Evolutionary conservation across 2,888 invertebrate species (phyloP), one percentile per base, ranked within the genome.

Genomic region (Rhabditoides inermis): DNA sequence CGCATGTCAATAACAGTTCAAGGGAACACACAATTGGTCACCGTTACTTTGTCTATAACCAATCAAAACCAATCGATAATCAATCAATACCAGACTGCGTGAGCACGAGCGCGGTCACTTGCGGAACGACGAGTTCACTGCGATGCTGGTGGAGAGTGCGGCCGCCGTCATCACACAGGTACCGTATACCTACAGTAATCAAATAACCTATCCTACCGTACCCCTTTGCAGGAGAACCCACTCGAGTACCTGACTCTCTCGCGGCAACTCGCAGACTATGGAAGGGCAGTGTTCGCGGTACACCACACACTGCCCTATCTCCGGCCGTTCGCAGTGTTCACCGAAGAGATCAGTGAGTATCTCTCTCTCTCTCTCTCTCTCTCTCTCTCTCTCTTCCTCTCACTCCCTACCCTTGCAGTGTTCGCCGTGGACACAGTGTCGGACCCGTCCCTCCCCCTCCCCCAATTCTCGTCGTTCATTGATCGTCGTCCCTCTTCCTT

Each of bases 391-490:
- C 30, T 41, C 32, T 49, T 30, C 32, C 28, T 40, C 49, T 35
- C 23, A n/a, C n/a, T n/a, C n/a, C n/a, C n/a, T n/a, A n/a, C n/a
- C n/a, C n/a, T n/a, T n/a, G n/a, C 52, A 68, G 65, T 65, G 3
- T 68, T 66, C 36, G 53, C 63, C 15, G 49, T 61, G 6, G 66
- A 68, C 37, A 36, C 35, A 18, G n/a, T 25, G 10, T 35, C 25
- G 6, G 32, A 32, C n/a, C 47, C 37, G n/a, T n/a, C n/a, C n/a
- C 3, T n/a, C 20, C 18, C 37, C 35, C 36, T 41, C n/a, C 67
- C 67, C 0, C 65, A 67, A 25, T 67, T 67, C 51, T 63, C 65
- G 40, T 61, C 61, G 32, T 65, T 67, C 45, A 50, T 67, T 36
- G 67, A 67, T 49, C 51, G 55, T 4, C 57, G 67, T n/a, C 56